Conservation (phyloP, 2,888 invertebrate genomes). For the Drosophila pegasa region DNA sequence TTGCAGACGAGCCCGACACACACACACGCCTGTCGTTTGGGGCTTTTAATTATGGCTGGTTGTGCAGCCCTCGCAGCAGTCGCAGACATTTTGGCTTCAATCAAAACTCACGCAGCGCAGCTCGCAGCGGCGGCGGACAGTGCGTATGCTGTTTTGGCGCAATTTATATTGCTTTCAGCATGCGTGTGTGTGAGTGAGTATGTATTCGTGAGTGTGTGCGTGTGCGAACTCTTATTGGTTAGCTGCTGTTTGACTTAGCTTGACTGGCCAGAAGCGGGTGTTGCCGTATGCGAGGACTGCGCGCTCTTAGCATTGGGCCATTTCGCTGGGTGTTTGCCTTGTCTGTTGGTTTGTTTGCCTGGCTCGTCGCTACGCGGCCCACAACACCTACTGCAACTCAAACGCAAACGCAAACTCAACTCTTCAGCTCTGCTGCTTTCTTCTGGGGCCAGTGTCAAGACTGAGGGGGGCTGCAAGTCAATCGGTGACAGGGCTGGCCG, state of each 20-base stretch:
- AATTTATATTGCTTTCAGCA: slow-evolving; percentile 56
- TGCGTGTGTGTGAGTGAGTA: slow-evolving; percentile 14
- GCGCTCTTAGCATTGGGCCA: slow-evolving; percentile 39
- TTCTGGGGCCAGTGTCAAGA: slow-evolving; percentile 45
- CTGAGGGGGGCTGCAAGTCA: slow-evolving; percentile 49
- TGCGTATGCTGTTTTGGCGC: slow-evolving; percentile 59
- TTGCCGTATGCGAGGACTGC: slow-evolving; percentile 29
- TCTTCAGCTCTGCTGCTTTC: not conserved
- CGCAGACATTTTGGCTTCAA: slow-evolving; percentile 59
- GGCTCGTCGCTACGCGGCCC: slow-evolving; percentile 29
- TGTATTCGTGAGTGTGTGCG: slow-evolving; percentile 1
- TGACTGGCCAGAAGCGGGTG: slow-evolving; percentile 38
- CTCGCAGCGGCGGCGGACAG: slow-evolving; percentile 29
- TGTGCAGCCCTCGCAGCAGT: slow-evolving; percentile 46
- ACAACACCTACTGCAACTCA: slow-evolving; percentile 11
- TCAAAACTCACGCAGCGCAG: slow-evolving; percentile 57
- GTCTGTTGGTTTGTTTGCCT: slow-evolving; percentile 28
- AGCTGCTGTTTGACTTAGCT: slow-evolving; percentile 57
- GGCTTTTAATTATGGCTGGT: not conserved
- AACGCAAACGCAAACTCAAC: slow-evolving; percentile 15
- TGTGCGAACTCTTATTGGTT: slow-evolving; percentile 6
- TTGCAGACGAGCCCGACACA: not conserved
- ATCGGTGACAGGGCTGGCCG: slow-evolving; percentile 31
- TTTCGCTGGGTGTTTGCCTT: slow-evolving; percentile 43
- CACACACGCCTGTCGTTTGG: not conserved